These are phyloP conservation scores for Drosophila peninsularis DNA, from an alignment of 2,888 invertebrate species.

Conservation along the genomic window DNA sequence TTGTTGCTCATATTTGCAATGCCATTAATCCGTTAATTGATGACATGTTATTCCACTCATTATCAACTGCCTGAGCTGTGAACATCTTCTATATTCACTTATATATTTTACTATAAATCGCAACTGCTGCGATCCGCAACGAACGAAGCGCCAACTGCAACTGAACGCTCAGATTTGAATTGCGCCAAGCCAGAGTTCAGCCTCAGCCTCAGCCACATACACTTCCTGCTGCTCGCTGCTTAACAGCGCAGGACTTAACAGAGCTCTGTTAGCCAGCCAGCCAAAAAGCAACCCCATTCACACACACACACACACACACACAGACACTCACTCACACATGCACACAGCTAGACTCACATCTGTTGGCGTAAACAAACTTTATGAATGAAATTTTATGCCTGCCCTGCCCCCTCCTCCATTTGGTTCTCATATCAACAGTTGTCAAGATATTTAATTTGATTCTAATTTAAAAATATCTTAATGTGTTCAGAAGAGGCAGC, in stretches of 20 bases:
- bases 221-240: slow-evolving; percentile 28
- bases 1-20: slow-evolving; percentile 69
- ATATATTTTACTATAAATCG: neutral
- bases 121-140: slow-evolving; percentile 63
- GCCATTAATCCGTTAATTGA: too few species aligned
- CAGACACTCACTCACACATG: neutral
- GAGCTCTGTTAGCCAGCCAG: slow-evolving; percentile 32
- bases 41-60: slow-evolving; percentile 21
- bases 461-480: slow-evolving; percentile 26
- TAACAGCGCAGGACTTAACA: slow-evolving; percentile 49
- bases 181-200: slow-evolving; percentile 45
- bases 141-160: slow-evolving; percentile 64
- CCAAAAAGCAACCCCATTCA: slow-evolving; percentile 41
- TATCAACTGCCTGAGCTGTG: slow-evolving; percentile 10
- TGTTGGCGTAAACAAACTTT: slow-evolving; percentile 31
- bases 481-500: neutral
- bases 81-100: slow-evolving; percentile 24
- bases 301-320: slow-evolving; percentile 1
- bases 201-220: slow-evolving; percentile 25
- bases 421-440: slow-evolving; percentile 66
- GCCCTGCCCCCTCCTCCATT: slow-evolving; percentile 4
- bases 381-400: slow-evolving; percentile 62
- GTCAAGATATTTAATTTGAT: slow-evolving; percentile 55
- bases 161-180: slow-evolving; percentile 68
- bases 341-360: neutral